These are phyloP conservation scores for Heterotis niloticus DNA, from an alignment of 2,113 vertebrate species.

Conservation along the genomic window DNA sequence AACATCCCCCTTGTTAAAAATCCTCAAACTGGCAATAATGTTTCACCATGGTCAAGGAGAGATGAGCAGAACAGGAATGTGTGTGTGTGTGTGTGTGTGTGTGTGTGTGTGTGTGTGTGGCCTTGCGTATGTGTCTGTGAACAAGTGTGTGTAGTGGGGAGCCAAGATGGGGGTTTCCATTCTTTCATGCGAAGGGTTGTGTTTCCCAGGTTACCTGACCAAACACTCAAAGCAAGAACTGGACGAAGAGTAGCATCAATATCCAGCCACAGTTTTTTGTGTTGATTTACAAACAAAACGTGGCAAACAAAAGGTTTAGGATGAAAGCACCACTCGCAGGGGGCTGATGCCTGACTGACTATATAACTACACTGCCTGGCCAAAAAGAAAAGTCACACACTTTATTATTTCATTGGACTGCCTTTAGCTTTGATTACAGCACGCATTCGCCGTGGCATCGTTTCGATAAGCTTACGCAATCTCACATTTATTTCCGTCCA, in stretches of 20 bases:
- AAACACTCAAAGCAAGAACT: slow-evolving; percentile 7
- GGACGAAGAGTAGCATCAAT: background rate
- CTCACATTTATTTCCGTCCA: no score
- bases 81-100: background rate
- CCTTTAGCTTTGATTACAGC: no score
- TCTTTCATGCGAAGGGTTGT: background rate
- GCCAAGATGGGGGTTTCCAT: background rate
- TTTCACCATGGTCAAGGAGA: background rate
- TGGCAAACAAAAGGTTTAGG: background rate
- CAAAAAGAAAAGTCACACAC: no score
- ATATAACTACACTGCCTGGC: no score
- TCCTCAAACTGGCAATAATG: slow-evolving; percentile 8
- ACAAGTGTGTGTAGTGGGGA: background rate
- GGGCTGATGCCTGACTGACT: background rate
- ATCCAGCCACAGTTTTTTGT: background rate
- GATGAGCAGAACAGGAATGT: background rate
- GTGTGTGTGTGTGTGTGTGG: background rate
- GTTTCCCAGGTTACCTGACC: background rate
- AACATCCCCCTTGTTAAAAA: slow-evolving; percentile 10
- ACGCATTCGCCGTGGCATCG: no score
- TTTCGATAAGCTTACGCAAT: no score
- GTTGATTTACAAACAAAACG: background rate
- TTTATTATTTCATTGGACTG: no score
- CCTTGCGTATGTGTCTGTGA: background rate
- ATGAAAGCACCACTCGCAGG: background rate